Evolutionary conservation across 2,888 invertebrate genomes (phyloP).

Genomic region (Callinectes sapidus): DNA sequence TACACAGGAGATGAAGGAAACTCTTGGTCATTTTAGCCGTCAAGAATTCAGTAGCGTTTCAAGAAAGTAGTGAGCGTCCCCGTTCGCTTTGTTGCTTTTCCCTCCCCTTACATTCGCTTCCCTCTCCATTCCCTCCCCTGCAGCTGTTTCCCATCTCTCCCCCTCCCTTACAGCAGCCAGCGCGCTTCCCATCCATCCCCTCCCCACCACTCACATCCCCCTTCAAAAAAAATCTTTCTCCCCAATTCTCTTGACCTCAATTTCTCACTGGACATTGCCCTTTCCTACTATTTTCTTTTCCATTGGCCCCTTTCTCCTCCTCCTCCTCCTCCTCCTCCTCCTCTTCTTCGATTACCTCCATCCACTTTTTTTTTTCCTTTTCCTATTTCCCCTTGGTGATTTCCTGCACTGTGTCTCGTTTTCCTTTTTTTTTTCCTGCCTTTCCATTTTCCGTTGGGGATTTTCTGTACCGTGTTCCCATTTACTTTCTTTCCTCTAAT

Average conservation of each 20-base stretch:
- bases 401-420: background rate
- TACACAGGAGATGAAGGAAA: background rate
- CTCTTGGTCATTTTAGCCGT: background rate
- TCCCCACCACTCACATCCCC: constrained; percentile 14
- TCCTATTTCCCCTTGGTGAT: background rate
- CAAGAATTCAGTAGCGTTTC: background rate
- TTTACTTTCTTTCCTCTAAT: background rate
- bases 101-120: background rate
- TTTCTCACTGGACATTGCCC: constrained; percentile 24
- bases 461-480: background rate
- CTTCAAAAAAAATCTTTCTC: background rate
- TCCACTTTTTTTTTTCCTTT: background rate
- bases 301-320: constrained; percentile 10
- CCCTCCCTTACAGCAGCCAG: background rate
- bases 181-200: background rate
- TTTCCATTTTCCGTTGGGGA: background rate
- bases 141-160: constrained; percentile 3
- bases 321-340: background rate
- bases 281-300: background rate
- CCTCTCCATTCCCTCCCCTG: background rate
- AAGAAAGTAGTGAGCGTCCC: background rate
- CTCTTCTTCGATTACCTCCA: background rate
- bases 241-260: constrained; percentile 30
- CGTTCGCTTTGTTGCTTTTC: background rate
- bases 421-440: background rate